Evolutionary conservation across 2,113 vertebrate species (phyloP).

Genomic region (Pycnonotus jocosus): DNA sequence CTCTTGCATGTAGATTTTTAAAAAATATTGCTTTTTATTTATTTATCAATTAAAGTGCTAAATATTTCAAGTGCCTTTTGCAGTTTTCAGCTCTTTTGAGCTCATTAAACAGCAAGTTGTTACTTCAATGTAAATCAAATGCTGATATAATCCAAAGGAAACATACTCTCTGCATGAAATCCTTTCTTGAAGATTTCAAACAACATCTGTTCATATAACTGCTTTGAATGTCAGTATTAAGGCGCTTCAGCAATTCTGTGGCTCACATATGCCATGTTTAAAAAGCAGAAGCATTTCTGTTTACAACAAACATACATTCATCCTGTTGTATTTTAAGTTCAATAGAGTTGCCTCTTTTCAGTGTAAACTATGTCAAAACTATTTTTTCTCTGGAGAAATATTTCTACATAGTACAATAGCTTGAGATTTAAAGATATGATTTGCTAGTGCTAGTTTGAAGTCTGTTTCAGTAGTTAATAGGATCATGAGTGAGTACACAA

Average conservation of each 20-base stretch:
- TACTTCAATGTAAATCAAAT: conserved; percentile 12
- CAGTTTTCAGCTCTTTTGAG: conserved; percentile 4
- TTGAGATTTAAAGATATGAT: neutral
- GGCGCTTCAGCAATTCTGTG: neutral
- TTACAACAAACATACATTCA: conserved; percentile 11
- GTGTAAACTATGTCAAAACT: neutral
- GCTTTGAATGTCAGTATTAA: conserved; percentile 29
- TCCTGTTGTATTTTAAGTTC: neutral
- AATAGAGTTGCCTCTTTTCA: neutral
- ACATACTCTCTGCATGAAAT: conserved; percentile 1
- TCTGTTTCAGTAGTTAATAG: neutral
- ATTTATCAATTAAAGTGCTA: neutral
- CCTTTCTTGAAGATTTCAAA: conserved; percentile 39
- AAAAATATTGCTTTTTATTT: neutral
- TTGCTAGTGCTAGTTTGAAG: neutral
- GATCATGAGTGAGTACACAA: neutral
- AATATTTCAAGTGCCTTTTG: neutral
- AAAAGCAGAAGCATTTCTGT: neutral
- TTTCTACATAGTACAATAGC: neutral
- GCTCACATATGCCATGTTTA: neutral
- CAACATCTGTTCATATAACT: conserved; percentile 29
- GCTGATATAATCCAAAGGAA: conserved; percentile 29
- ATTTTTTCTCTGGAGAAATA: neutral
- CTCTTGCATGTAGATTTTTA: neutral
- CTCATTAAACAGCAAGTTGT: neutral